Evolutionary conservation across 2,113 vertebrate species (phyloP), one percentile per base, ranked within the genome.

Genomic region (Lasiurus cinereus): DNA sequence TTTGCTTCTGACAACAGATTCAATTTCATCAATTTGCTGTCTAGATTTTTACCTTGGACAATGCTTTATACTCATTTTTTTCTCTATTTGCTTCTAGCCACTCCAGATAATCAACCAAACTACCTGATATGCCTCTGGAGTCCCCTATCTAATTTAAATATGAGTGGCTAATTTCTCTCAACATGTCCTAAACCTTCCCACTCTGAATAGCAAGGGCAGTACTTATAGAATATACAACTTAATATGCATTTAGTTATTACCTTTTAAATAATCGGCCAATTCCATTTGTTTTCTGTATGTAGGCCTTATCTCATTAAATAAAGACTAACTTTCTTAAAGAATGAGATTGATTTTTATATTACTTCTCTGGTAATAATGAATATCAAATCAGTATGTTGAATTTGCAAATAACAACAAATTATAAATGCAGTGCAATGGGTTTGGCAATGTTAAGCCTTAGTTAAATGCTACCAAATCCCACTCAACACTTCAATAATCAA

Each of bases 221-320:
- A 62, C 2, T 80, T 83, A 64, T 16, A 67, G 31, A 73, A 79
- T 33, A 77, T 8, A 83, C 3, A 88, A 83, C 2, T 76, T 74
- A 46, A 70, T 72, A 67, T 69, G 18, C 33, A 82, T 43, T 78
- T 43, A 72, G 27, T 70, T 83, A 36, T 59, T 85, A 36, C 43
- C 27, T 90, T 94, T 62, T 39, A 88, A 91, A 88, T 93, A 90
- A n/a, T n/a, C 90, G 13, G 13, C 31, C 27, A 50, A 59, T 50
- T 43, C 16, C 31, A 56, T 76, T 33, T 82, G 6, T 78, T 93
- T 83, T 52, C 43, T 39, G 2, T 72, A 48, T 77, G 12, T 39
- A 43, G 54, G 27, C 14, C 52, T n/a, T 50, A 79, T 31, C 12
- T 84, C 29, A 74, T 27, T 67, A 93, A 91, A 78, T 56, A 77